Conservation (phyloP, 2,113 vertebrate genomes). For the Gracilinanus agilis region DNA sequence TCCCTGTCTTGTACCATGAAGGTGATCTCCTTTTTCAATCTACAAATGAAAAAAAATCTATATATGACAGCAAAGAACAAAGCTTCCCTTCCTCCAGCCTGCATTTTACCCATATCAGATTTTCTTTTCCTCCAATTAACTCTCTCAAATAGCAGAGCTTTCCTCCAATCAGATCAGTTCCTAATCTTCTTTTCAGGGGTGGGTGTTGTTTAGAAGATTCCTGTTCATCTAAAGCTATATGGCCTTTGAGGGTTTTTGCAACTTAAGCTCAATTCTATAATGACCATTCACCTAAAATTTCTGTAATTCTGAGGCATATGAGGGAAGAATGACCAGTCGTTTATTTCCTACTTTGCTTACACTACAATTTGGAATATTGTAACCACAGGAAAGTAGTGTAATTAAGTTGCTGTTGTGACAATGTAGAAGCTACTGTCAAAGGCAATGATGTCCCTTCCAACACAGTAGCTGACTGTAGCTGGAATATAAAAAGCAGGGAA, state of each 20-base stretch:
- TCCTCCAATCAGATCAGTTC: not conserved
- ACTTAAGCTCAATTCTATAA: not conserved
- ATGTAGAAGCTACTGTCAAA: not conserved
- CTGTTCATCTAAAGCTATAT: not conserved
- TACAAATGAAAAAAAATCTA: not conserved
- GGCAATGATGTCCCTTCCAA: not conserved
- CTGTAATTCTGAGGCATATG: not conserved
- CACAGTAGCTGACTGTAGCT: not conserved
- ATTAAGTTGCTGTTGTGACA: not conserved
- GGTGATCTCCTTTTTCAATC: not conserved
- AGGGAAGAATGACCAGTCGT: not conserved
- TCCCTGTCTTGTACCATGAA: not conserved
- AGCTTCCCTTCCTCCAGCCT: not conserved
- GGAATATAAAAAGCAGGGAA: not conserved
- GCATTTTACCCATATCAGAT: not conserved
- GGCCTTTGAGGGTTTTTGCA: not conserved
- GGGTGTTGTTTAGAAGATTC: not conserved
- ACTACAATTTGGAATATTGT: not conserved
- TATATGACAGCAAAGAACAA: not conserved
- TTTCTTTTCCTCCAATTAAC: not conserved
- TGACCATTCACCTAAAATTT: not conserved
- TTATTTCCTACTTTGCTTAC: not conserved
- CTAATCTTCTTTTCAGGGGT: not conserved
- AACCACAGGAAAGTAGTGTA: not conserved
- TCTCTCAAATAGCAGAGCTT: not conserved